Evolutionary conservation across 2,888 invertebrate species (phyloP), one percentile per base, ranked within the genome.

Genomic region (Melieria crassipennis): DNA sequence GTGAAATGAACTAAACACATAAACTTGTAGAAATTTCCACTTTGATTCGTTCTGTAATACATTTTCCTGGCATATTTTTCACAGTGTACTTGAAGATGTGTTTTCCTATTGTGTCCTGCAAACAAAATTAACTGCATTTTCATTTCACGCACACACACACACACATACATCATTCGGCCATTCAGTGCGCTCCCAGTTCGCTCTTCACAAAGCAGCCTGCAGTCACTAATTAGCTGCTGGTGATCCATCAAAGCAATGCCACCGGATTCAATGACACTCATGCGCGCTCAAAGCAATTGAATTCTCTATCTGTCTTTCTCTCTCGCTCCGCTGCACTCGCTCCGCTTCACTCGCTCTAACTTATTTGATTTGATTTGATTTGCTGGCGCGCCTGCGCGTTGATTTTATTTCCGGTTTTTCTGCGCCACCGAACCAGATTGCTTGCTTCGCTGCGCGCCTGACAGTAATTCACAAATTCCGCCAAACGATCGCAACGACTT

Each of bases 391-490:
- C 10, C 45, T 62, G 66, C 58, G 69, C 61, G 52, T 74, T 80
- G 81, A 79, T 77, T 79, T 78, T 76, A 78, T 80, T 80, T 80
- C 81, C 81, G 82, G 81, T 81, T 72, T 81, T n/a, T 50, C 11
- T 30, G n/a, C 60, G 73, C 79, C 80, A 74, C 80, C 81, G 77
- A 80, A 80, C 79, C 79, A 81, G 79, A 81, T 80, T 81, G 80
- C 76, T 71, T 79, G 77, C 79, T 79, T 57, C 50, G 55, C 50
- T 65, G 55, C 70, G 61, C 13, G 46, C 47, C 56, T 56, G 69
- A 56, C 61, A 64, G 47, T 69, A 72, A 69, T 72, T 69, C 72
- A 72, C 72, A 69, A 69, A 69, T 65, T 69, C 61, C 58, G 65
- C 46, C 61, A 72, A 65, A 72, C 72, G 69, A 72, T 69, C 55